A percentile compares a stretch with the other conserved stretches of the same genome.
phyloP scores from a whole-genome alignment of 2,888 invertebrate genomes.

The Drosophila pullipes region DNA sequence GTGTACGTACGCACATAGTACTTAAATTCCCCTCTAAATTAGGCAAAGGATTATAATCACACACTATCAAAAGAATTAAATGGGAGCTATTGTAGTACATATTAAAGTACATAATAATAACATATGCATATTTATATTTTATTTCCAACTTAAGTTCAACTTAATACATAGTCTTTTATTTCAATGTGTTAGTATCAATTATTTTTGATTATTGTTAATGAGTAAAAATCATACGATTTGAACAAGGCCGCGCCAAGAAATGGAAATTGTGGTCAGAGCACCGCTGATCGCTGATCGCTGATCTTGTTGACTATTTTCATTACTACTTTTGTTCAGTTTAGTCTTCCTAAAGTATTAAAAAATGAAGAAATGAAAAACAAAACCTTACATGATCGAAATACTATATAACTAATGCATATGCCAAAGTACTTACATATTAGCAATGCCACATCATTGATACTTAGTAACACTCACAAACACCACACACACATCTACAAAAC shows the following conservation, averaged over 20 bases:
- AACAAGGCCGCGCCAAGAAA: conserved; percentile 38
- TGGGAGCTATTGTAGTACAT: conserved; percentile 40
- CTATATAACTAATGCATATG: conserved; percentile 46
- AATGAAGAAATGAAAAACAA: conserved; percentile 6
- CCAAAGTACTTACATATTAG: conserved; percentile 44
- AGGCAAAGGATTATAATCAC: conserved; percentile 7
- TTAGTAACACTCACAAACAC: conserved; percentile 35
- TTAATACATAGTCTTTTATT: conserved; percentile 36
- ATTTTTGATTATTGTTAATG: conserved; percentile 63
- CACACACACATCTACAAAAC: conserved; percentile 12
- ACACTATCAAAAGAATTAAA: conserved; percentile 12
- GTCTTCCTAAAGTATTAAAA: conserved; percentile 51
- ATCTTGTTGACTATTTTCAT: conserved; percentile 75
- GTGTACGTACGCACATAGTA: conserved; percentile 5
- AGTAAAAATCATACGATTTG: conserved; percentile 56
- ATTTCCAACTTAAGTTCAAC: conserved; percentile 37
- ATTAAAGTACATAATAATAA: conserved; percentile 43
- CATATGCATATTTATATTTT: conserved; percentile 57
- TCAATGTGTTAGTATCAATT: conserved; percentile 51
- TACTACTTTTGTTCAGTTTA: conserved; percentile 80
- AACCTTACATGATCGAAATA: conserved; percentile 49
- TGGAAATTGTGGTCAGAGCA: conserved; percentile 51
- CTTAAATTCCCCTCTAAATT: not conserved
- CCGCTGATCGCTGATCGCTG: conserved; percentile 44
- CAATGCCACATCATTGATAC: conserved; percentile 55